These are phyloP conservation scores for Zapornia atra DNA, from an alignment of 2,113 vertebrate species.

Conservation along the genomic window DNA sequence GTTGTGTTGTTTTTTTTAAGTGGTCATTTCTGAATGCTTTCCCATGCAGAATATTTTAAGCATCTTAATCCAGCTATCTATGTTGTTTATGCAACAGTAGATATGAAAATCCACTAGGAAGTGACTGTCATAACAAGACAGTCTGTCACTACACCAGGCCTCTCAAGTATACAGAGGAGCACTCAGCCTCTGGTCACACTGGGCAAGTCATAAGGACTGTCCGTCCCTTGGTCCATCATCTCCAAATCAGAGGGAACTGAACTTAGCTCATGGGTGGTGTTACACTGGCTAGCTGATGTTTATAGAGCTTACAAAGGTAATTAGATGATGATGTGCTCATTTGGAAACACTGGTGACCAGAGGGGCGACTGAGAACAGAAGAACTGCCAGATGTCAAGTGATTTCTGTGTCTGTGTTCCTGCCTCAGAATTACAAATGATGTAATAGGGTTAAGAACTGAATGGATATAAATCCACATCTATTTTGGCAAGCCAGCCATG, in stretches of 20 bases:
- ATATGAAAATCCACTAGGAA: not conserved
- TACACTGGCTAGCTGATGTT: not conserved
- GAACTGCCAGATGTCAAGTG: rapidly evolving
- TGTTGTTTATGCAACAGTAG: not conserved
- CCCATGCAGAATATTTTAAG: not conserved
- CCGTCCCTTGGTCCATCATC: not conserved
- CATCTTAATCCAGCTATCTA: not conserved
- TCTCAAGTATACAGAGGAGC: rapidly evolving
- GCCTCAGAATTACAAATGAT: not conserved
- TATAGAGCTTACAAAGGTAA: not conserved
- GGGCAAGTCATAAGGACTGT: not conserved
- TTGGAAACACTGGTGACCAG: not conserved
- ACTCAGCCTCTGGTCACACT: not conserved
- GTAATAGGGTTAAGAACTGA: not conserved
- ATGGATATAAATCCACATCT: not conserved
- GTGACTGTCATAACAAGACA: not conserved
- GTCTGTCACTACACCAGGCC: not conserved
- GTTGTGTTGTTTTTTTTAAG: not conserved
- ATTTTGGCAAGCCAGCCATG: not conserved
- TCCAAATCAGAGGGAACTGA: not conserved
- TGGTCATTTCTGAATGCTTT: not conserved
- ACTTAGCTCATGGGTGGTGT: not conserved
- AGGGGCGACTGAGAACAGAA: not conserved
- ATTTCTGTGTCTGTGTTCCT: not conserved
- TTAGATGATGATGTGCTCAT: not conserved